Evolutionary conservation across 35 echinoderm and acorn worm genomes (phyloP), one percentile per base, ranked within the genome.

Genomic region (Acanthaster planci): DNA sequence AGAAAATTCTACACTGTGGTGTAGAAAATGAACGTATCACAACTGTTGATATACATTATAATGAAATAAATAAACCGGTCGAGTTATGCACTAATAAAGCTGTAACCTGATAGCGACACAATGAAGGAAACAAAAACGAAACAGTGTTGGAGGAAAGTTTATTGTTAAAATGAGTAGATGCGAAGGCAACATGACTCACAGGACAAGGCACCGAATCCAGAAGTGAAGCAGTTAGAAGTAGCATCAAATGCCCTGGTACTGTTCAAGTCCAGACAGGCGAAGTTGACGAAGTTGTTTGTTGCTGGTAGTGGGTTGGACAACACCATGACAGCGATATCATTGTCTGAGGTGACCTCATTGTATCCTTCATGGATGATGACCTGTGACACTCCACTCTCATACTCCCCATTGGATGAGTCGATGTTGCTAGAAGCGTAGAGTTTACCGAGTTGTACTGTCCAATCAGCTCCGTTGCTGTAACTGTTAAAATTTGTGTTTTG

Each of bases 391-490:
- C 80, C 50, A 2, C 52, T 14, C 16, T 55, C 29, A 39, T 86
- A 64, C n/a, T 84, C 92, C 0, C 34, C 52, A 5, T 83, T 72
- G 0, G 76, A 19, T 2, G 31, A 52, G 39, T 51, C 67, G 38
- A 84, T 55, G 36, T 39, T 83, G 60, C 79, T 72, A 14, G 64
- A 26, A 0, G 18, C 64, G 30, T 30, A 72, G 0, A 72, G 76
- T 36, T 90, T 94, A 35, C 93, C 93, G 22, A 96, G 82, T n/a
- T 88, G 89, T 8, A 92, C 93, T 23, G 39, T 77, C 93, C 93
- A 96, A 22, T 39, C 29, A n/a, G 60, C 52, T 7, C 53, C 1
- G 52, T 76, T 47, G 42, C 42, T 47, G 42, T 47, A 47, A 47
- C 42, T 47, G 42, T 47, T 47, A 4, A 47, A 47, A 47, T 4